Percentiles rank a stretch among this genome's conserved stretches.
phyloP scores from a whole-genome alignment of 2,888 invertebrate species.

The Uloborus plumipes region DNA sequence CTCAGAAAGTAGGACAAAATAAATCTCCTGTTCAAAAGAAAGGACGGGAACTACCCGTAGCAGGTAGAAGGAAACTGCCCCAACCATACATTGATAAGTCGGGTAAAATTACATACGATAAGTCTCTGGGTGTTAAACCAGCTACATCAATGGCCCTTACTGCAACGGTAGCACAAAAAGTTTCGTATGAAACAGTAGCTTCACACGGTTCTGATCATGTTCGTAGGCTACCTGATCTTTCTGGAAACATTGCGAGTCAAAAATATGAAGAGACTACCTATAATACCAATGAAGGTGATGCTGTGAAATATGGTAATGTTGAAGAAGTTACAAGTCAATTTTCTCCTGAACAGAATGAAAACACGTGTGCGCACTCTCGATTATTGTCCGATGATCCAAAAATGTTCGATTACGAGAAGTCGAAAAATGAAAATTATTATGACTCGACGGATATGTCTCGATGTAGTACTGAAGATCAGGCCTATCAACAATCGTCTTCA shows the following conservation, averaged over 20 bases:
- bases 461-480: background rate
- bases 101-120: constrained; percentile 45
- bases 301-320: background rate
- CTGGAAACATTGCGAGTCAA: no score
- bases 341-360: constrained; percentile 36
- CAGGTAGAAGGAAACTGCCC: constrained; percentile 49
- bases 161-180: constrained; percentile 6
- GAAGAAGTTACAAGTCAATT: constrained; percentile 5
- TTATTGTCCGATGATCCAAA: constrained; percentile 2
- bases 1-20: constrained; percentile 5
- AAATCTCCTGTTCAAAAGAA: background rate
- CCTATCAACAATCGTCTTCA: constrained; percentile 28
- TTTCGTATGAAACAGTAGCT: no score
- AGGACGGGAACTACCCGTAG: constrained; percentile 27
- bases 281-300: background rate
- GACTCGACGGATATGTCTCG: background rate
- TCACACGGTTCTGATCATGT: no score
- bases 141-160: constrained; percentile 22
- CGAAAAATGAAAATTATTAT: constrained; percentile 29
- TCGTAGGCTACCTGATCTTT: no score
- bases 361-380: background rate
- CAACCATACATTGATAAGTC: constrained; percentile 56
- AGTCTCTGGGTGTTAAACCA: constrained; percentile 42
- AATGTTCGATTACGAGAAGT: constrained; percentile 23
- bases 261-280: background rate